A percentile compares a stretch with the other conserved stretches of the same genome.
Conservation (phyloP, 2,888 invertebrate genomes). For the Polyploca ridens region DNA sequence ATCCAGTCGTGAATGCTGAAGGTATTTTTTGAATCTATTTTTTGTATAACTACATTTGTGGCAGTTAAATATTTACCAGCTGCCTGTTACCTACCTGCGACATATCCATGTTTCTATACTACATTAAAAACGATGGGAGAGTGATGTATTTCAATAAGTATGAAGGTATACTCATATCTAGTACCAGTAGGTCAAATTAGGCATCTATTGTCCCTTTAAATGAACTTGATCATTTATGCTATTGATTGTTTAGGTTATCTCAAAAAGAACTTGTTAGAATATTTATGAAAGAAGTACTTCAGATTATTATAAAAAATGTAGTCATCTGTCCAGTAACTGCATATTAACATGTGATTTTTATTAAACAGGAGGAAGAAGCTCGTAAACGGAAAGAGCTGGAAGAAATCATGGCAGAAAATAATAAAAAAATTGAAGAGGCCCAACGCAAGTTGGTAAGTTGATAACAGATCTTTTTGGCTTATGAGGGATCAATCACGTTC, state of each 20-base stretch:
- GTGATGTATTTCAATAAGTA: background rate
- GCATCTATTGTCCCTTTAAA: background rate
- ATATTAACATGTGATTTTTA: conserved; percentile 73
- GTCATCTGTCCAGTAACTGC: conserved; percentile 27
- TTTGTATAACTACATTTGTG: conserved; percentile 74
- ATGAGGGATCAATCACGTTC: background rate
- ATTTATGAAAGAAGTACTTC: background rate
- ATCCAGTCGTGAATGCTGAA: conserved; percentile 75
- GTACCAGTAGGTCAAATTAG: background rate
- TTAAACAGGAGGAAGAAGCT: conserved; percentile 98
- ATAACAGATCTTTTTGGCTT: background rate
- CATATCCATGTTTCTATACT: background rate
- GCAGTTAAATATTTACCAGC: conserved; percentile 34
- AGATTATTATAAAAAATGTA: background rate
- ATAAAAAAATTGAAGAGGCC: conserved; percentile 98
- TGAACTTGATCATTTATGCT: background rate
- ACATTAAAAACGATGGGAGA: background rate
- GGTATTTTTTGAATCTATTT: conserved; percentile 83
- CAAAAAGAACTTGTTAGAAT: background rate
- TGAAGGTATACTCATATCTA: background rate
- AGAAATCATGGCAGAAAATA: conserved; percentile 98
- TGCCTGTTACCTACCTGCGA: conserved; percentile 2
- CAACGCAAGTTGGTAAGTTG: conserved; percentile 96
- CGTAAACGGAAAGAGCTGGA: conserved; percentile 98
- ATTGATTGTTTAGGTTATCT: background rate